Evolutionary conservation across 1,140 invertebrate genomes (phyloP).

Genomic region (Stegodyphus mimosarum): DNA sequence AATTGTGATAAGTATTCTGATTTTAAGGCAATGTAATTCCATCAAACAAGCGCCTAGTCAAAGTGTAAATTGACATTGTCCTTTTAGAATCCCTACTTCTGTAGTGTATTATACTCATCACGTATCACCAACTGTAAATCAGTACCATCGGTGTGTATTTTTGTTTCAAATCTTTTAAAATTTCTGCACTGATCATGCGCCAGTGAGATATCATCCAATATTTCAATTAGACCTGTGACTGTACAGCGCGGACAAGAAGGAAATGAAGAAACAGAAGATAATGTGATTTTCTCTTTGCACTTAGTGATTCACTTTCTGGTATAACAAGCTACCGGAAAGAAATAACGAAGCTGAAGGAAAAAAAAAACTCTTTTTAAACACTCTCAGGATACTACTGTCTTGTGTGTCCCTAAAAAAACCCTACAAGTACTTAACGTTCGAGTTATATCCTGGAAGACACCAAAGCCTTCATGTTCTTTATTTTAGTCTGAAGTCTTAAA

Average conservation of each 20-base stretch:
- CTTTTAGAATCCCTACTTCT: too few relatives aligned
- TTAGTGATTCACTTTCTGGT: slow-evolving; percentile 38
- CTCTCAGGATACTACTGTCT: slow-evolving; percentile 52
- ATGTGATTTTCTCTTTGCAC: slow-evolving; percentile 55
- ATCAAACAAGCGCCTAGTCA: too few relatives aligned
- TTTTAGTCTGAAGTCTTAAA: too few relatives aligned
- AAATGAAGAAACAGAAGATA: slow-evolving; percentile 21
- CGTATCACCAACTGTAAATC: too few relatives aligned
- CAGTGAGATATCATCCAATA: not conserved
- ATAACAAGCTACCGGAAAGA: not conserved
- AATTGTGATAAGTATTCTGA: too few relatives aligned
- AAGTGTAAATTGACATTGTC: too few relatives aligned
- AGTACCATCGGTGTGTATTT: too few relatives aligned
- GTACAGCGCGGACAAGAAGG: slow-evolving; percentile 18
- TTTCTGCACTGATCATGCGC: not conserved
- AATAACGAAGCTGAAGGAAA: slow-evolving; percentile 8
- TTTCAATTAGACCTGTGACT: not conserved
- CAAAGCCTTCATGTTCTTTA: not conserved
- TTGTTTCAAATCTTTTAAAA: too few relatives aligned
- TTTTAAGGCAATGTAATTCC: too few relatives aligned
- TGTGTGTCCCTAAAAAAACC: slow-evolving; percentile 37
- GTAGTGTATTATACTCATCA: too few relatives aligned
- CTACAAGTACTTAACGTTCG: slow-evolving; percentile 52
- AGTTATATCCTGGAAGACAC: not conserved
- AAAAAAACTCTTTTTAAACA: slow-evolving; percentile 35